Evolutionary conservation across 2,113 vertebrate species (phyloP), one percentile per base, ranked within the genome.

Genomic region (Austrofundulus limnaeus): DNA sequence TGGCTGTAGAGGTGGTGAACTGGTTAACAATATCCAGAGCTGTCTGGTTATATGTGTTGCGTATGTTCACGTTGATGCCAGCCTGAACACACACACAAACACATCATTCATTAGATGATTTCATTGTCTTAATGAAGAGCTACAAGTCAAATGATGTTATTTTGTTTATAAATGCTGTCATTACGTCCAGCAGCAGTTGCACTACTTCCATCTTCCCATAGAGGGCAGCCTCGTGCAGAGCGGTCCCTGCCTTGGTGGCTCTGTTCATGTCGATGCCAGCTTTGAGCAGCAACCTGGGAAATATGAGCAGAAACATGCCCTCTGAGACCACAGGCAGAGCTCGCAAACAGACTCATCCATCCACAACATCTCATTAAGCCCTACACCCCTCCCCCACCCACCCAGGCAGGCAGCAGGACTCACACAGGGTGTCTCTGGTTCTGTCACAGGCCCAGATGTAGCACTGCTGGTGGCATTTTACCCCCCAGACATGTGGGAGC

Each of bases 1-100:
- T 98, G 86, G 95, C 97, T 0, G 96, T 93, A 0, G 95, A 97
- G 31, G 96, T 96, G 87, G 96, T 99, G 91, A 98, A 99, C 87
- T 99, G 97, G 84, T 98, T 98, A 50, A 99, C 97, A 0, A 98
- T 98, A 84, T 99, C 97, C 93, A 99, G 88, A 0, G 97, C 96
- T 0, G 97, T 98, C 92, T 98, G 97, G 85, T 96, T 98, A 77
- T 98, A 99, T 0, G 96, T 97, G 87, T 98, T 98, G 61, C 95
- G 91, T 52, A 98, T 93, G 86, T 96, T 97, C 70, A 96, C 97
- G 0, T 98, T 94, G 0, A 98, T 91, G 0, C 97, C 97, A 0
- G 94, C 95, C 97, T 99, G 82, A 0, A 23, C 7, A 57, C 16
- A 73, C 25, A 66, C 34, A 75, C 42, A 76, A 47, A 71, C 1